Evolutionary conservation across 23 tunicate species (phyloP), one percentile per base, ranked within the genome.

Genomic region (Clavelina lepadiformis): DNA sequence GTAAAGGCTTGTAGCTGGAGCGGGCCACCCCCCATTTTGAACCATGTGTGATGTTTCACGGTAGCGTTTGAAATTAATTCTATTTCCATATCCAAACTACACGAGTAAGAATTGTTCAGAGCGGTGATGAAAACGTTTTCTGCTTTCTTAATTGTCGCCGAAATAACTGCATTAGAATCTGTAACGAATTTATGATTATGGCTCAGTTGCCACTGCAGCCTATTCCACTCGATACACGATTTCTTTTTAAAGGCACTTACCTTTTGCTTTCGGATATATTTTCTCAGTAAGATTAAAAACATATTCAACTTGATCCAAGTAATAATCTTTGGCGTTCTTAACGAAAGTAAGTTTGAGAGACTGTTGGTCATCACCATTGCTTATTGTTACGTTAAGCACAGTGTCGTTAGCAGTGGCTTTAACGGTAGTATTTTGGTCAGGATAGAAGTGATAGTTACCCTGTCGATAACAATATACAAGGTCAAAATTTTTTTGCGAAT

Each of bases 1-100:
- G 49, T 35, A 63, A 63, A 63, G 7, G 51, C 69, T 63, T 63
- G 27, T 26, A 63, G 27, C 23, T 63, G 51, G 7, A 35, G 27
- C 23, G 37, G 51, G 7, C 13, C 51, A 28, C 22, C 69, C n/a
- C 27, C 26, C 5, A 63, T 36, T 5, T 35, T 18, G 7, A 63
- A 15, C 69, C 69, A 63, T 11, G 27, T 22, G 7, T 7, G 4
- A 5, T 35, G 34, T 7, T 63, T 63, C 21, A 28, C 27, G 4
- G 49, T 3, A 22, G n/a, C n/a, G n/a, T n/a, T n/a, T n/a, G 78
- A 22, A 5, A 22, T 35, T 3, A 72, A 28, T 38, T 59, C 68
- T n/a, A 72, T 21, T 38, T 58, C 22, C 19, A 54, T 72, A 5
- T 15, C 35, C 68, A 35, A 3, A 5, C 51, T 32, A 27, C 78